Conservation (phyloP, 2,113 vertebrate species). For the Etheostoma cragini region DNA sequence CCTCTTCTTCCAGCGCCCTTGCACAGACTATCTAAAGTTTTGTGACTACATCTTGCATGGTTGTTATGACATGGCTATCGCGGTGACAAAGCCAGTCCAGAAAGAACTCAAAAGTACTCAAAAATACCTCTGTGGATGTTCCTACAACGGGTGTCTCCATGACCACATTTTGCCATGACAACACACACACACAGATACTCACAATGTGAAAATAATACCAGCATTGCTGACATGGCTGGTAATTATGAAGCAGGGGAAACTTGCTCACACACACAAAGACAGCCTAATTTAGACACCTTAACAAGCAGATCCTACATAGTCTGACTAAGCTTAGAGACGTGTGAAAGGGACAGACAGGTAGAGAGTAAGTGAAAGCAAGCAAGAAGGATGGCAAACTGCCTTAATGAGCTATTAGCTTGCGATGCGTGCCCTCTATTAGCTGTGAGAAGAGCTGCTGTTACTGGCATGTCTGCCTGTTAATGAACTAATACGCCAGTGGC, state of each 20-base stretch:
- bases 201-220: too few relatives aligned
- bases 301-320: slow-evolving; percentile 29
- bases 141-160: too few relatives aligned
- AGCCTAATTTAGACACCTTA: slow-evolving; percentile 24
- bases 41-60: too few relatives aligned
- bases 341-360: not conserved
- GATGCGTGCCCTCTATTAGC: slow-evolving; percentile 15
- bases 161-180: too few relatives aligned
- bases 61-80: too few relatives aligned
- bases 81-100: too few relatives aligned
- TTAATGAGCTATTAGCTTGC: slow-evolving; percentile 47
- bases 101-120: too few relatives aligned
- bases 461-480: slow-evolving; percentile 43
- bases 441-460: slow-evolving; percentile 5
- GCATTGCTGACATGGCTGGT: too few relatives aligned
- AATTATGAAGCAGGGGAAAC: too few relatives aligned
- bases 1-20: too few relatives aligned
- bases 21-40: too few relatives aligned
- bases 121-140: too few relatives aligned
- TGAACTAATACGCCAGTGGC: slow-evolving; percentile 53
- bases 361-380: not conserved
- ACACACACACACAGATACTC: not conserved
- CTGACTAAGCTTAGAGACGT: not conserved
- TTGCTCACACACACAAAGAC: not conserved
- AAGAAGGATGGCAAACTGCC: slow-evolving; percentile 8